Percentiles rank a stretch among this genome's conserved stretches.
phyloP scores from a whole-genome alignment of 1,140 invertebrate genomes.

The Latrodectus geometricus region DNA sequence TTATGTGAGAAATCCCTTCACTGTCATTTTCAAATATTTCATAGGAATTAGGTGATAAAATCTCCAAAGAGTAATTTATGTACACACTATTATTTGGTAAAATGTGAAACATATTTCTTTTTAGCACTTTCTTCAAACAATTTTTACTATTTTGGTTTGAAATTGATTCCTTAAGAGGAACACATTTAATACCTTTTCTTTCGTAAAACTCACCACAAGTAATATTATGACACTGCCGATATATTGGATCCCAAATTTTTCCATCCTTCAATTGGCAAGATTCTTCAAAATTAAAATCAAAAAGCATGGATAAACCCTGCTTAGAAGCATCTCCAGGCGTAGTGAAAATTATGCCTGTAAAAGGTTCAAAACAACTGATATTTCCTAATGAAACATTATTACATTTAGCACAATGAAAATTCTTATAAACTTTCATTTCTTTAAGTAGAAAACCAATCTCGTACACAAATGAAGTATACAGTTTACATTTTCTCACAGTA shows the following conservation, averaged over 20 bases:
- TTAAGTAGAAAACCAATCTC: background rate
- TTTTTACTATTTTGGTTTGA: constrained; percentile 16
- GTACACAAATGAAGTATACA: constrained; percentile 59
- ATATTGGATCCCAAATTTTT: constrained; percentile 65
- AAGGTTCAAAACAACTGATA: constrained; percentile 7
- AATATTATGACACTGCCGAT: constrained; percentile 63
- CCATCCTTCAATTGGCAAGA: constrained; percentile 36
- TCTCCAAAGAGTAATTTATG: constrained; percentile 62
- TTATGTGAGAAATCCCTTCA: constrained; percentile 24
- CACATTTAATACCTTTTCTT: constrained; percentile 62
- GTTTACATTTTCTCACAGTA: constrained; percentile 32
- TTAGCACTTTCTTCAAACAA: constrained; percentile 34
- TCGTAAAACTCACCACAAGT: constrained; percentile 64
- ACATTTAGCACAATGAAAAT: constrained; percentile 69
- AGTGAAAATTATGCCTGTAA: too few relatives aligned
- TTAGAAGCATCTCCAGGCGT: too few relatives aligned
- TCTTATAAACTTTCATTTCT: constrained; percentile 65
- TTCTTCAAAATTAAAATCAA: constrained; percentile 46
- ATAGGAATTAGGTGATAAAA: constrained; percentile 62
- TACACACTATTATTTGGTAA: constrained; percentile 59
- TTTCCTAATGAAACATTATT: constrained; percentile 55
- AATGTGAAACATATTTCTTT: constrained; percentile 40
- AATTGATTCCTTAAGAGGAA: background rate
- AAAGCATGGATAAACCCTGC: constrained; percentile 7
- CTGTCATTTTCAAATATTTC: constrained; percentile 62